These are phyloP conservation scores for Centropyge bicolor DNA, from an alignment of 2,797 vertebrate species.

Conservation along the genomic window DNA sequence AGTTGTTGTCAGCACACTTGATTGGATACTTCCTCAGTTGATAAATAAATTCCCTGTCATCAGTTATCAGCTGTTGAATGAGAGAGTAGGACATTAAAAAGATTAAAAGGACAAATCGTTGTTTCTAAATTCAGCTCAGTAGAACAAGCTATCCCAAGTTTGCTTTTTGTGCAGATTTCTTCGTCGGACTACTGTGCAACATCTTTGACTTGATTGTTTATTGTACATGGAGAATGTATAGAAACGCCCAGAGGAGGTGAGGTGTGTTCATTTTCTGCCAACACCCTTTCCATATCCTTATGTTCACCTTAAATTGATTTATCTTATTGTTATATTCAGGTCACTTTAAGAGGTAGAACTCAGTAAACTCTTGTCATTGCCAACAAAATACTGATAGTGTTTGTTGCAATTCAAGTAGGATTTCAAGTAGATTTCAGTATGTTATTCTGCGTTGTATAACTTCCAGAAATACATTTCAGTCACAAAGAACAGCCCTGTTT, in stretches of 20 bases:
- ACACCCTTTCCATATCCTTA: constrained; percentile 32
- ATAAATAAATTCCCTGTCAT: constrained; percentile 36
- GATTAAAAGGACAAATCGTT: background rate
- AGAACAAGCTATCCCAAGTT: background rate
- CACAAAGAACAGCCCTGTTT: background rate
- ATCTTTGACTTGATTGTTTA: constrained; percentile 8
- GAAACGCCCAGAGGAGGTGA: constrained; percentile 28
- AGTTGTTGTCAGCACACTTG: constrained; percentile 38
- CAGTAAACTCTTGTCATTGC: background rate
- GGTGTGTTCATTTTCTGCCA: constrained; percentile 13
- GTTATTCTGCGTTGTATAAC: background rate
- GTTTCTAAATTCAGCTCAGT: background rate
- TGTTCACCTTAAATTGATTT: constrained; percentile 17
- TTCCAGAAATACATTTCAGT: background rate
- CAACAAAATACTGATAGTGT: background rate
- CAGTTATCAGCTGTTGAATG: constrained; percentile 34
- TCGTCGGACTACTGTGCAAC: constrained; percentile 21
- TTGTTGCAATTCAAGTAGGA: no score
- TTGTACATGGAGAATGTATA: constrained; percentile 36
- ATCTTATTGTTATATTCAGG: constrained; percentile 22
- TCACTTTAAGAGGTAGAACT: background rate
- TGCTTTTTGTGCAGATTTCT: background rate
- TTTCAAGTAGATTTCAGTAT: background rate
- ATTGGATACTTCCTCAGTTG: constrained; percentile 63
- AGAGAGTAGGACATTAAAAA: background rate